A percentile compares a stretch with the other conserved stretches of the same genome.
These are phyloP conservation scores for Drosophila mercatorum DNA, from an alignment of 2,888 invertebrate species.

Conservation along the genomic window DNA sequence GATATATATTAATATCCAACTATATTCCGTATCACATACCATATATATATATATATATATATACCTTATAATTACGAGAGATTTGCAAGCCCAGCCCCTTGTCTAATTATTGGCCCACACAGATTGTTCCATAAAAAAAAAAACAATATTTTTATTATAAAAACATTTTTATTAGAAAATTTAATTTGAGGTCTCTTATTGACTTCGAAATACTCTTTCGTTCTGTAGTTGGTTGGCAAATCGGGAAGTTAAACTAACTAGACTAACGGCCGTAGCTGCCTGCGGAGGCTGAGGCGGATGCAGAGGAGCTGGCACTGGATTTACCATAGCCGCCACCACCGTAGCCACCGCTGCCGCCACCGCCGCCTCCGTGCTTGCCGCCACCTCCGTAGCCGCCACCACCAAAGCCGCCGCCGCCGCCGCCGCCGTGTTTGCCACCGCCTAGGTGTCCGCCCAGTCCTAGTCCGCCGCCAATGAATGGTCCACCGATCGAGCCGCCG, in stretches of 20 bases:
- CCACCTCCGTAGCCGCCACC: slow-evolving; percentile 34
- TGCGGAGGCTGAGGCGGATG: slow-evolving; percentile 36
- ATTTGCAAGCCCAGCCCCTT: not conserved
- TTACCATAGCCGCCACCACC: slow-evolving; percentile 44
- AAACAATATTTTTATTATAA: slow-evolving; percentile 7
- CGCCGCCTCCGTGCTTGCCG: slow-evolving; percentile 33
- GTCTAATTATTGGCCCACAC: not conserved
- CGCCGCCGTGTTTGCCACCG: slow-evolving; percentile 20
- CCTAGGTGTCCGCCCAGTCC: slow-evolving; percentile 1
- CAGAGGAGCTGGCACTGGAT: slow-evolving; percentile 49
- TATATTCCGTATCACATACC: no score
- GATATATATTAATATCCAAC: no score
- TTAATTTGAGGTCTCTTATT: slow-evolving; percentile 21
- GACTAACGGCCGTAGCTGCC: slow-evolving; percentile 42
- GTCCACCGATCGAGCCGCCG: slow-evolving; percentile 7
- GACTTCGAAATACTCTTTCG: slow-evolving; percentile 48
- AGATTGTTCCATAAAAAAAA: not conserved
- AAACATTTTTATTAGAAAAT: slow-evolving; percentile 28
- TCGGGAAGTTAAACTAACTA: slow-evolving; percentile 5
- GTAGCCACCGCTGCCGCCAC: slow-evolving; percentile 30
- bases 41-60: no score
- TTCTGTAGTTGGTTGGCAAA: slow-evolving; percentile 5
- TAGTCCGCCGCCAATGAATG: slow-evolving; percentile 11
- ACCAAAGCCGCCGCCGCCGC: slow-evolving; percentile 31
- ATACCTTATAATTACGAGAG: not conserved